Percentiles rank a stretch among this genome's conserved stretches.
Conservation (phyloP, 2,797 vertebrate species). For the Takifugu ocellatus region DNA sequence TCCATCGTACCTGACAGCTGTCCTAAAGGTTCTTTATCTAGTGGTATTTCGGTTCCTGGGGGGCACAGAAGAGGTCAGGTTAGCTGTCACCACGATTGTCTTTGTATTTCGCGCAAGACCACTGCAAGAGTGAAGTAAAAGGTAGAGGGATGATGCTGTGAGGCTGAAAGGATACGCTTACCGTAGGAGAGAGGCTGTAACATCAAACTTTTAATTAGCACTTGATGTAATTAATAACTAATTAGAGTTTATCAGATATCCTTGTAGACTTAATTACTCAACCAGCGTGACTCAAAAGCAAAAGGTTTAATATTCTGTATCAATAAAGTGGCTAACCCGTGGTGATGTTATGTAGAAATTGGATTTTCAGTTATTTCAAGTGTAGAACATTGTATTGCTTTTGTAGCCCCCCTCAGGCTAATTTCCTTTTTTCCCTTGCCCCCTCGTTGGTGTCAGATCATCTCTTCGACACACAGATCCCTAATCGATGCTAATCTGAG, state of each 20-base stretch:
- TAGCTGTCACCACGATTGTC: conserved; percentile 2
- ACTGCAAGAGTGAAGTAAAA: conserved; percentile 29
- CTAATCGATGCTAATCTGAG: conserved; percentile 45
- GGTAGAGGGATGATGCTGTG: conserved; percentile 13
- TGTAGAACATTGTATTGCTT: neutral
- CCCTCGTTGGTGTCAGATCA: conserved; percentile 10
- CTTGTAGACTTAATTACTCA: neutral
- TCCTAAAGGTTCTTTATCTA: no score
- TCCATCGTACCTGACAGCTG: no score
- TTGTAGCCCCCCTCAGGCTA: neutral
- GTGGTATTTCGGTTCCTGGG: conserved; percentile 7
- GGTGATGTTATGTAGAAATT: no score
- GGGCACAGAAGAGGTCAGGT: conserved; percentile 7
- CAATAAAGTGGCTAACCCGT: no score
- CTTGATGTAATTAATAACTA: no score
- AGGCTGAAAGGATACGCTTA: conserved; percentile 27
- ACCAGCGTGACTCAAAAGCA: neutral
- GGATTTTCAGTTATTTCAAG: neutral
- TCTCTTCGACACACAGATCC: conserved; percentile 19
- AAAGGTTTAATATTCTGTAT: neutral
- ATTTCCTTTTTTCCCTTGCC: neutral
- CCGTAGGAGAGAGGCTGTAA: conserved; percentile 5
- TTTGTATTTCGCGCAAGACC: conserved; percentile 16
- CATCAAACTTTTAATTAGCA: conserved; percentile 19
- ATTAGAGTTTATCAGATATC: conserved; percentile 17